These are phyloP conservation scores for Poecile montanus DNA, from an alignment of 2,797 vertebrate genomes.

Conservation along the genomic window DNA sequence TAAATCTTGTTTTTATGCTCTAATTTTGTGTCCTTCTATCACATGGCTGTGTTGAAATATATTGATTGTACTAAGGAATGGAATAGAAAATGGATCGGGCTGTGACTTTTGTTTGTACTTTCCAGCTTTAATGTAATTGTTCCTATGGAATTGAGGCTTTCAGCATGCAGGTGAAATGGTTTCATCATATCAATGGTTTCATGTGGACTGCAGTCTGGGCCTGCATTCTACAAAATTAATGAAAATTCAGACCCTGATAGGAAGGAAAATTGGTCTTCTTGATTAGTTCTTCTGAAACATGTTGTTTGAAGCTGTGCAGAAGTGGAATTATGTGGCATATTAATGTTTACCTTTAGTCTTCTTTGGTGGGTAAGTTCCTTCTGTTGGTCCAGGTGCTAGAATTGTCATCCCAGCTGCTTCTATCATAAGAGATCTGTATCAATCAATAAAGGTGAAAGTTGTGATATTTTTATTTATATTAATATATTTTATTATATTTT, in stretches of 20 bases:
- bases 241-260: background rate
- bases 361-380: background rate
- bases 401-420: background rate
- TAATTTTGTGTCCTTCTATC: background rate
- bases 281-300: background rate
- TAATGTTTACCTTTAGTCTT: background rate
- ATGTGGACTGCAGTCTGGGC: too few species aligned
- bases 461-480: background rate
- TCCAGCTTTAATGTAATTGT: background rate
- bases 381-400: background rate
- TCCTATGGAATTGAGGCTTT: background rate
- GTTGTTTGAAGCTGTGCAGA: background rate
- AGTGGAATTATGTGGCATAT: background rate
- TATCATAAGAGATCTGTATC: background rate
- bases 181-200: too few species aligned
- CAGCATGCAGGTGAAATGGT: background rate
- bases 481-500: too few species aligned
- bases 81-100: background rate
- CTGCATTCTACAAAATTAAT: background rate
- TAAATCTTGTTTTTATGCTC: slow-evolving; percentile 29
- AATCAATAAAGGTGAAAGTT: background rate
- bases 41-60: background rate
- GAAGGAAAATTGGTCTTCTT: background rate
- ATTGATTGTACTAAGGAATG: background rate
- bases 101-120: background rate